phyloP scores from a whole-genome alignment of 2,113 vertebrate species.

The Manacus vitellinus region DNA sequence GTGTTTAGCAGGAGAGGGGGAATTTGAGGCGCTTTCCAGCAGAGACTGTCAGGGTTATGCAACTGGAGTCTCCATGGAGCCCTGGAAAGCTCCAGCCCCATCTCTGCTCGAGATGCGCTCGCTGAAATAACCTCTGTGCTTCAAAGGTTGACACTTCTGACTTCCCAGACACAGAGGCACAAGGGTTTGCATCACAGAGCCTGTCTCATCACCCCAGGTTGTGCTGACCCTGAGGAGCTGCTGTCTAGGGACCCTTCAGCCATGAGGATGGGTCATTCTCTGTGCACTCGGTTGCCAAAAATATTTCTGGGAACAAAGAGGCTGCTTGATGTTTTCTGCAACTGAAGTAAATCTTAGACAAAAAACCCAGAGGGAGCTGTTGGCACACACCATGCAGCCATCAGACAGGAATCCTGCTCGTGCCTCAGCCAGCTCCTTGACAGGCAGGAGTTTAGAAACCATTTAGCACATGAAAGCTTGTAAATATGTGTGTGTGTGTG shows the following conservation, averaged over 20 bases:
- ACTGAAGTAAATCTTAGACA: conserved; percentile 8
- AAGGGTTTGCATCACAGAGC: background rate
- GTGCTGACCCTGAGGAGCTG: background rate
- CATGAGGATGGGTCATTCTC: background rate
- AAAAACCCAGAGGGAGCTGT: conserved; percentile 55
- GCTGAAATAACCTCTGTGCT: background rate
- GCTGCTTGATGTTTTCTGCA: background rate
- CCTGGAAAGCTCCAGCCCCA: background rate
- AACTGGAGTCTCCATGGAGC: background rate
- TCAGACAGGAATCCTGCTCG: background rate
- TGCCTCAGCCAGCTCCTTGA: background rate
- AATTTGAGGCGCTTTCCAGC: background rate
- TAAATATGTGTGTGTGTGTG: background rate
- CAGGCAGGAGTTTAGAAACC: conserved; percentile 13
- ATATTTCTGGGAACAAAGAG: conserved; percentile 6
- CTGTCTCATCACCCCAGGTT: background rate
- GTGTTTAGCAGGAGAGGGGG: background rate
- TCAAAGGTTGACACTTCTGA: background rate
- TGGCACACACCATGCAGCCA: background rate
- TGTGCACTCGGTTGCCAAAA: background rate
- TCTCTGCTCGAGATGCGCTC: background rate
- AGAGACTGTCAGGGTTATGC: background rate
- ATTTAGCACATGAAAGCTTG: background rate
- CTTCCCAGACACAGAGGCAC: background rate
- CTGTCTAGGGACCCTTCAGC: background rate